Evolutionary conservation across 2,113 vertebrate species (phyloP).

Genomic region (Bubalus kerabau): DNA sequence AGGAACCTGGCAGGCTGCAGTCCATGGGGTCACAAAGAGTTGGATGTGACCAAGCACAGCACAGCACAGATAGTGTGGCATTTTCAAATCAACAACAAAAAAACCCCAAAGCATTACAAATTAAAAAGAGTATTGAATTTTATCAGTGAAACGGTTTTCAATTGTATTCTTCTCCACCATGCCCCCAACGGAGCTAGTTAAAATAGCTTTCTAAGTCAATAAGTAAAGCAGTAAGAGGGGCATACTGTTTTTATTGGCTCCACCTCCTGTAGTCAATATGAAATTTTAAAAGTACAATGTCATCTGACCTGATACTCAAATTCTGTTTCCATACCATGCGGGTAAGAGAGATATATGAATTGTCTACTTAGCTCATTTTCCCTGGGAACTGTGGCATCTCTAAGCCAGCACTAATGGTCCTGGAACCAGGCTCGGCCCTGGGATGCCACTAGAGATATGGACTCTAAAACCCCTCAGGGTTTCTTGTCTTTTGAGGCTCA

Average conservation of each 20-base stretch:
- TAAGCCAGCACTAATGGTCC: background rate
- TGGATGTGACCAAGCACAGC: too few species aligned
- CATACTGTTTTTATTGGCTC: background rate
- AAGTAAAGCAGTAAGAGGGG: background rate
- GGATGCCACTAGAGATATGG: background rate
- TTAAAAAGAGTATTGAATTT: background rate
- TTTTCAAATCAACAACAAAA: background rate
- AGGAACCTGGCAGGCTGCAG: too few species aligned
- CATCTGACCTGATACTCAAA: background rate
- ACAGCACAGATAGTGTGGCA: too few species aligned
- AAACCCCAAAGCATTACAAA: background rate
- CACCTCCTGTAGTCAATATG: background rate
- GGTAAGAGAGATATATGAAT: background rate
- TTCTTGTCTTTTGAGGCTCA: background rate
- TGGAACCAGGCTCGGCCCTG: background rate
- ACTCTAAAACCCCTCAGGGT: background rate
- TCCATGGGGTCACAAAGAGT: too few species aligned
- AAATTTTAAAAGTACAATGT: background rate
- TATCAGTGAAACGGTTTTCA: background rate
- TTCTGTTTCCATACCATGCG: background rate
- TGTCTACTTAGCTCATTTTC: background rate
- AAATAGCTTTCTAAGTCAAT: background rate
- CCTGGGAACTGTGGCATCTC: background rate
- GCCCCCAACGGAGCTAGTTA: background rate
- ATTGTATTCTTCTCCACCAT: background rate